phyloP scores from a whole-genome alignment of 2,797 vertebrate genomes.

The Falco peregrinus region DNA sequence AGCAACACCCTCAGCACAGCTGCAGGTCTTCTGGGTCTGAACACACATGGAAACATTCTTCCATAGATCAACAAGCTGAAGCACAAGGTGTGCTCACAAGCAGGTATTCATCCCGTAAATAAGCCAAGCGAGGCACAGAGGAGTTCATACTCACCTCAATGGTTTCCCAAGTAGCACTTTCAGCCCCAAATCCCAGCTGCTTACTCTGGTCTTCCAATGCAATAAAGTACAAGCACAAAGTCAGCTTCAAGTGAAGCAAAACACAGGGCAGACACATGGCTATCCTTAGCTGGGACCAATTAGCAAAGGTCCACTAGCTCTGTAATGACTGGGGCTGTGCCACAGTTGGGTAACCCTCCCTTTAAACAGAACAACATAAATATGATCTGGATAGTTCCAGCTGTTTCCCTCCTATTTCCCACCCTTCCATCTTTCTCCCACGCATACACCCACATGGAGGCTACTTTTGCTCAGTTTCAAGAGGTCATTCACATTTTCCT shows the following conservation, averaged over 20 bases:
- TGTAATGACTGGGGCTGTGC: background rate
- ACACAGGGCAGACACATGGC: background rate
- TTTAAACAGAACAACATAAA: background rate
- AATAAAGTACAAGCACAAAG: background rate
- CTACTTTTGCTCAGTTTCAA: background rate
- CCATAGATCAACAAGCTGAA: background rate
- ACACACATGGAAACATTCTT: background rate
- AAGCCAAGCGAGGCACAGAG: background rate
- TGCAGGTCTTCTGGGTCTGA: background rate
- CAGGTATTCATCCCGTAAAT: background rate
- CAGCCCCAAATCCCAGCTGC: background rate
- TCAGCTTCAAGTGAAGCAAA: background rate
- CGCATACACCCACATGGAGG: background rate
- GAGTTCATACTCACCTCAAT: background rate
- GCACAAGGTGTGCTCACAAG: background rate
- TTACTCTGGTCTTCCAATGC: background rate
- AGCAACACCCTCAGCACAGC: background rate
- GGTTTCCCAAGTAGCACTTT: background rate
- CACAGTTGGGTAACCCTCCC: background rate
- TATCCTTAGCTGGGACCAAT: background rate
- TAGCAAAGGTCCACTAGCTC: background rate
- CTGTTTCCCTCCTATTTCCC: background rate
- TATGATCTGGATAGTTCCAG: background rate
- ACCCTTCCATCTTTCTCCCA: background rate
- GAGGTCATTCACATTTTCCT: background rate